Conservation (phyloP, 2,797 vertebrate species). For the Eutrigla gurnardus region DNA sequence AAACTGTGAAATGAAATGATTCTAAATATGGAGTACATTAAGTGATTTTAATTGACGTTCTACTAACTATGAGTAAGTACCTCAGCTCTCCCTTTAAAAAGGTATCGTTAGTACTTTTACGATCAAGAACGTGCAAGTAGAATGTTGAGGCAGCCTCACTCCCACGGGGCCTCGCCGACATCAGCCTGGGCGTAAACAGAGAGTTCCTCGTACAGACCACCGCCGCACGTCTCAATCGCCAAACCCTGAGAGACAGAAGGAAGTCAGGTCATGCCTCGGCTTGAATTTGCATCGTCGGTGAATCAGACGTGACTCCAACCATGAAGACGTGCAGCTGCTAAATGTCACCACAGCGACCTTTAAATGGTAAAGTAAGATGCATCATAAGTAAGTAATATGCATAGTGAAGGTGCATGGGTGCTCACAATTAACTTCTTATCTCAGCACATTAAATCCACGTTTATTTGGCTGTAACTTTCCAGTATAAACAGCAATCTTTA, state of each 20-base stretch:
- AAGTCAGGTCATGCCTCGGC: background rate
- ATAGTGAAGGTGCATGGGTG: background rate
- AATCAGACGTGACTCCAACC: conserved; percentile 18
- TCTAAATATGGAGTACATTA: background rate
- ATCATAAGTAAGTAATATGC: too few relatives aligned
- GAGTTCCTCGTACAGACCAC: conserved; percentile 83
- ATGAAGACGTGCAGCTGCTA: conserved; percentile 10
- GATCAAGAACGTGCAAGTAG: background rate
- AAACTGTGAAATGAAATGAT: background rate
- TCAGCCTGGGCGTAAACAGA: conserved; percentile 60
- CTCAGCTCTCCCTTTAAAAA: background rate
- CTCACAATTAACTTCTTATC: background rate
- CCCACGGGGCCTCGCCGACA: conserved; percentile 69
- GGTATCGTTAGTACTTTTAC: background rate
- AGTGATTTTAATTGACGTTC: too few relatives aligned
- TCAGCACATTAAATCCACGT: background rate
- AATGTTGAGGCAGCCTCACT: conserved; percentile 44
- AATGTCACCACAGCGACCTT: conserved; percentile 24
- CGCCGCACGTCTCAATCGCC: conserved; percentile 74
- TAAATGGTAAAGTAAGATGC: background rate
- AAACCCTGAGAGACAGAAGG: conserved; percentile 72
- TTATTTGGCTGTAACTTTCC: background rate
- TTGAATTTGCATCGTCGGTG: conserved; percentile 34
- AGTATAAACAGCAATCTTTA: background rate
- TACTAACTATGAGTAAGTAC: background rate